A percentile compares a stretch with the other conserved stretches of the same genome.
phyloP scores from a whole-genome alignment of 2,797 vertebrate species.

The Euphonia xanthogaster region DNA sequence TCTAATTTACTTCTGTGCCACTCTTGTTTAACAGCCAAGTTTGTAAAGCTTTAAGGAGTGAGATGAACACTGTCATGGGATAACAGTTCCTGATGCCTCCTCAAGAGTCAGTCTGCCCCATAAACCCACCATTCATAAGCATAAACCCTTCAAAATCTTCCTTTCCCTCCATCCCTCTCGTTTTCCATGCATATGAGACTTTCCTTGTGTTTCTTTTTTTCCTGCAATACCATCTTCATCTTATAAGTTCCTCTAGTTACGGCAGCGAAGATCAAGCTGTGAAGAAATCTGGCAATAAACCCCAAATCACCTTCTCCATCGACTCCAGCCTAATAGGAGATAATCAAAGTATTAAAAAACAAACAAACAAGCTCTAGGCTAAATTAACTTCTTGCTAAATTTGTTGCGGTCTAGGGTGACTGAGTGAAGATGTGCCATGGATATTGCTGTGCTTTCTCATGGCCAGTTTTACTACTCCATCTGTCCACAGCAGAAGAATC shows the following conservation, averaged over 20 bases:
- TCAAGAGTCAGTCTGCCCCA: neutral
- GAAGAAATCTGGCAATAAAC: neutral
- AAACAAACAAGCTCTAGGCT: neutral
- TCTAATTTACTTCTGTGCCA: neutral
- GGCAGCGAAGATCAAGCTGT: neutral
- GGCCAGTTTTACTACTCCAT: constrained; percentile 26
- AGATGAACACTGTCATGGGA: neutral
- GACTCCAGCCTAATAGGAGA: neutral
- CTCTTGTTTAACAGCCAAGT: neutral
- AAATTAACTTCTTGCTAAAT: neutral
- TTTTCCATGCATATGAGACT: neutral
- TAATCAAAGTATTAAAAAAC: neutral
- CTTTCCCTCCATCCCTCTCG: neutral
- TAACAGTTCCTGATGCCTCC: neutral
- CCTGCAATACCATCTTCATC: neutral
- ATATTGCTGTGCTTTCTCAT: neutral
- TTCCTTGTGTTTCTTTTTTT: neutral
- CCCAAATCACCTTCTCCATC: neutral
- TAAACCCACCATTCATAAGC: neutral
- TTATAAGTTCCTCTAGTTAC: neutral
- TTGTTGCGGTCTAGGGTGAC: neutral
- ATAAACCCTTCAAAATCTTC: neutral
- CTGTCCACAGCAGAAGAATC: constrained; percentile 18
- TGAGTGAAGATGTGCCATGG: neutral
- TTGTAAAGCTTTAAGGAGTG: neutral